A percentile compares a stretch with the other conserved stretches of the same genome.
These are phyloP conservation scores for Alectoris magna DNA, from an alignment of 2,797 vertebrate species.

Conservation along the genomic window DNA sequence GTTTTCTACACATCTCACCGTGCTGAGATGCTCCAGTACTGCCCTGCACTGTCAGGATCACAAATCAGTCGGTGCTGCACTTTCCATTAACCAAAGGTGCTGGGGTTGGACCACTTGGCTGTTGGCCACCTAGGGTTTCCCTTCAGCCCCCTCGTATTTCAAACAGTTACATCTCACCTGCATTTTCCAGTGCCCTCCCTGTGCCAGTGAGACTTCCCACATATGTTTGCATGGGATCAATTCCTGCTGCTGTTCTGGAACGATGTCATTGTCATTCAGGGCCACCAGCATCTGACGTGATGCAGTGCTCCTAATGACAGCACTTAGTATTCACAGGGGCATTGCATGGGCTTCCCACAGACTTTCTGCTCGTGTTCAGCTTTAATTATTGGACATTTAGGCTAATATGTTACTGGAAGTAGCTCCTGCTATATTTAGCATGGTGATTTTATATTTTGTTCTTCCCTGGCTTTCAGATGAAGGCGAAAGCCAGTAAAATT, in stretches of 20 bases:
- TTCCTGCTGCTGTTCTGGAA: neutral
- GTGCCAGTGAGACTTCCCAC: neutral
- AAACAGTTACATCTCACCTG: neutral
- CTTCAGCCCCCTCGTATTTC: neutral
- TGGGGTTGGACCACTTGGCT: neutral
- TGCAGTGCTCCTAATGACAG: neutral
- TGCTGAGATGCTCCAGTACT: neutral
- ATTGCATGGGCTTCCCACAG: neutral
- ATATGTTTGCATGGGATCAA: neutral
- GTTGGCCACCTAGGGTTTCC: neutral
- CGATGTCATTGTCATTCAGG: neutral
- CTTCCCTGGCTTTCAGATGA: neutral
- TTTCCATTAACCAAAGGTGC: neutral
- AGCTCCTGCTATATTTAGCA: conserved; percentile 62
- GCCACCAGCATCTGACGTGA: neutral
- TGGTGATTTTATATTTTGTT: neutral
- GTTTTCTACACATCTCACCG: neutral
- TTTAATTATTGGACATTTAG: conserved; percentile 41
- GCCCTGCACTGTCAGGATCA: neutral
- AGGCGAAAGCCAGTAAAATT: neutral
- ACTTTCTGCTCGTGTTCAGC: neutral
- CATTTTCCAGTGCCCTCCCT: neutral
- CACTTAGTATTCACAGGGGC: neutral
- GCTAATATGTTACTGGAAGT: conserved; percentile 62
- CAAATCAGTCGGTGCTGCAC: neutral